These are phyloP conservation scores for Pseudococcus viburni DNA, from an alignment of 2,888 invertebrate genomes.

Conservation along the genomic window DNA sequence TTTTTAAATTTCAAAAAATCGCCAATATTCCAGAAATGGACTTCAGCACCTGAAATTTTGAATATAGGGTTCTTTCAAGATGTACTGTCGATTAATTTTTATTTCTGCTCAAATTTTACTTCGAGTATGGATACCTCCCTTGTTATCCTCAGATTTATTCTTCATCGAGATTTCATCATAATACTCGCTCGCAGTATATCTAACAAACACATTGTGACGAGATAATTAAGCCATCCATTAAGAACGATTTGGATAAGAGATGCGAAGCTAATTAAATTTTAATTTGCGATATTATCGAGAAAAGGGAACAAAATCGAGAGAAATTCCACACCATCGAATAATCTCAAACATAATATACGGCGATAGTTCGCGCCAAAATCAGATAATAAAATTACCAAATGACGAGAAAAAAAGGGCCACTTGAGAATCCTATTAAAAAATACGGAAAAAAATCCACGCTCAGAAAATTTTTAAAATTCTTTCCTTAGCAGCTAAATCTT, in stretches of 20 bases:
- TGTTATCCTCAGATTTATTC: no score
- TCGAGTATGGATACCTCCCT: no score
- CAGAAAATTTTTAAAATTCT: background rate
- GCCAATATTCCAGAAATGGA: no score
- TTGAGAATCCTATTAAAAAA: background rate
- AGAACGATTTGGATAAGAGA: background rate
- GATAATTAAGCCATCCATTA: background rate
- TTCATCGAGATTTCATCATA: no score
- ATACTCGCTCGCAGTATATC: no score
- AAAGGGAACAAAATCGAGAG: background rate
- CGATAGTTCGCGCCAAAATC: background rate
- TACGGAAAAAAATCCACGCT: background rate
- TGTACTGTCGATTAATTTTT: no score
- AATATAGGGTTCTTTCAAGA: no score
- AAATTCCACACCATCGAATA: slow-evolving; percentile 14
- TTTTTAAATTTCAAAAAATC: no score
- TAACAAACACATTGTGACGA: background rate
- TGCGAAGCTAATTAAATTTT: slow-evolving; percentile 1
- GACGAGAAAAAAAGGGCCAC: background rate
- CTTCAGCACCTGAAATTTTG: no score
- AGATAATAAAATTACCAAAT: slow-evolving; percentile 31
- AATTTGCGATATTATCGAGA: background rate
- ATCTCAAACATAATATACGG: background rate
- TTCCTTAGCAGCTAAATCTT: slow-evolving; percentile 1
- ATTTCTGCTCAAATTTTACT: no score